Evolutionary conservation across 2,113 vertebrate species (phyloP), one percentile per base, ranked within the genome.

Genomic region (Barnardius zonarius): DNA sequence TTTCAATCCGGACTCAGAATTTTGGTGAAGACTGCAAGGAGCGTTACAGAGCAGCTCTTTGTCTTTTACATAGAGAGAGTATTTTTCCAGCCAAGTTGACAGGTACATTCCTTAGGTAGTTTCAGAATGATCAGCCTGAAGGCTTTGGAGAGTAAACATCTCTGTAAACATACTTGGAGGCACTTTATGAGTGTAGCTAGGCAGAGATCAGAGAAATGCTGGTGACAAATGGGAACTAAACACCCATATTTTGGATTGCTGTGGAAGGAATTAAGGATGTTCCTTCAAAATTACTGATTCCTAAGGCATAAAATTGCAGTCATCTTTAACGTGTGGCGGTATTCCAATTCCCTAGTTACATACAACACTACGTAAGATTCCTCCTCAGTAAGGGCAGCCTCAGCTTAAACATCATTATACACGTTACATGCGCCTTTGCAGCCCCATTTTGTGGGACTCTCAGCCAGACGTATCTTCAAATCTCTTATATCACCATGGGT

Each of bases 71-170:
- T 43, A 2, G 1, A 70, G 28, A 74, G 46, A 75, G 9, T 88
- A 72, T 81, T 93, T 94, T 95, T 90, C 49, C 70, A 79, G 25
- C 19, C 63, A 61, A 93, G 41, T 30, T 95, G 72, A 81, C 72
- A 85, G 88, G 79, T 93, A 95, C 94, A 75, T 93, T 93, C 80
- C 92, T 93, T 75, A 86, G 72, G 88, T 88, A 79, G 86, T 86
- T 95, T 90, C 74, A 79, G 76, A 92, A 84, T 72, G 64, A 93
- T 9, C 7, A 82, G 92, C 54, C 63, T 48, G 37, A 57, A 83
- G 51, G 96, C 90, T 95, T 94, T 94, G 86, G 88, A 97, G 83
- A 96, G 93, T 83, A 96, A 96, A 96, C 83, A 86, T 84, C 88
- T 86, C 43, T 81, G 88, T 84, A 96, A 96, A 95, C 74, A 92